Conservation (phyloP, 2,113 vertebrate species). For the Aphyosemion australe region DNA sequence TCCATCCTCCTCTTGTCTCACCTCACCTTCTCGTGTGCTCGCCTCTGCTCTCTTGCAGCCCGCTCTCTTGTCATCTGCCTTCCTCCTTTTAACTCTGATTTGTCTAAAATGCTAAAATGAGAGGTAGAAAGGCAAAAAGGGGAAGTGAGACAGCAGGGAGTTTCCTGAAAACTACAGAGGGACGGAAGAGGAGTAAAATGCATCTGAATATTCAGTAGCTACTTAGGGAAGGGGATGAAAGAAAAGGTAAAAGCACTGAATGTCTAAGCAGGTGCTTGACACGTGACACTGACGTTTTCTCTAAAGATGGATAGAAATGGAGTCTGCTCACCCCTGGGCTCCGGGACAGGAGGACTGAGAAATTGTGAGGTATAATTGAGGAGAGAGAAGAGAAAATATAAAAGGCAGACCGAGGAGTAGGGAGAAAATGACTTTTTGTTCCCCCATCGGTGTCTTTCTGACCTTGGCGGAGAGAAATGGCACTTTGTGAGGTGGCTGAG, state of each 20-base stretch:
- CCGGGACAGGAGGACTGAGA: slow-evolving; percentile 13
- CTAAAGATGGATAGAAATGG: slow-evolving; percentile 49
- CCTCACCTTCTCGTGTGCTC: slow-evolving; percentile 14
- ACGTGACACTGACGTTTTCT: slow-evolving; percentile 50
- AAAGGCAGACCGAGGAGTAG: slow-evolving; percentile 1
- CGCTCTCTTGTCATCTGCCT: slow-evolving; percentile 31
- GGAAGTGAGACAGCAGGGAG: slow-evolving; percentile 17
- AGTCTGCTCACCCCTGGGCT: slow-evolving; percentile 29
- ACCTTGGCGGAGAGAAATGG: slow-evolving; percentile 38
- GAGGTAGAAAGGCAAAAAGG: slow-evolving; percentile 14
- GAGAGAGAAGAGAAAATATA: slow-evolving; percentile 13
- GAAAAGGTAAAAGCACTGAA: slow-evolving; percentile 31
- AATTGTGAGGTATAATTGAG: slow-evolving; percentile 36
- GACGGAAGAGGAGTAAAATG: slow-evolving; percentile 19
- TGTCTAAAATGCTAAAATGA: slow-evolving; percentile 54
- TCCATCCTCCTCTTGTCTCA: slow-evolving; percentile 6
- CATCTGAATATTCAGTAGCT: slow-evolving; percentile 31
- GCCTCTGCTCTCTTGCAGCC: slow-evolving; percentile 18
- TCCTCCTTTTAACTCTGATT: slow-evolving; percentile 49
- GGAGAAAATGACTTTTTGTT: slow-evolving; percentile 33
- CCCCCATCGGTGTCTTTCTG: slow-evolving; percentile 23
- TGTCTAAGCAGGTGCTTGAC: slow-evolving; percentile 56
- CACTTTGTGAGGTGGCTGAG: slow-evolving; percentile 14
- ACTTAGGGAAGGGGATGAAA: slow-evolving; percentile 22
- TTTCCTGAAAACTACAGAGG: slow-evolving; percentile 37